Evolutionary conservation across 2,797 vertebrate genomes (phyloP).

Genomic region (Calcarius lapponicus): DNA sequence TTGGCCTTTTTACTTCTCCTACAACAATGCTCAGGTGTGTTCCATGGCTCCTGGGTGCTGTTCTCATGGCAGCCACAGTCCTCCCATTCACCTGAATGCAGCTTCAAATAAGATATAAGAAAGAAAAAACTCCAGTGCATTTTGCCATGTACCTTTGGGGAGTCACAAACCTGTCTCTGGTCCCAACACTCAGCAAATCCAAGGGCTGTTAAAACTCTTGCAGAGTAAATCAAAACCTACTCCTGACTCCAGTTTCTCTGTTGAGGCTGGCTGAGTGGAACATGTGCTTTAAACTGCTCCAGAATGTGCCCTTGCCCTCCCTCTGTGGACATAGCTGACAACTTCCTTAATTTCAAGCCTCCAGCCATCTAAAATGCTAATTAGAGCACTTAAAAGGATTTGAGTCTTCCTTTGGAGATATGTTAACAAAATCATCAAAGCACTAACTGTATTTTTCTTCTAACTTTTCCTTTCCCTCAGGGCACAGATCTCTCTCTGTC

Average conservation of each 20-base stretch:
- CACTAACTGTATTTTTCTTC: neutral
- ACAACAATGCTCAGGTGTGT: rapidly evolving
- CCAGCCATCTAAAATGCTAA: neutral
- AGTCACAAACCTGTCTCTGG: neutral
- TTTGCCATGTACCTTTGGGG: neutral
- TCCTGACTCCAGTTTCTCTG: neutral
- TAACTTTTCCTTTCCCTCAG: constrained; percentile 49
- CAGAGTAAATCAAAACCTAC: neutral
- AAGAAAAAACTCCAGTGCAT: neutral
- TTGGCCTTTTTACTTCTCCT: neutral
- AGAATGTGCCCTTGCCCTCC: neutral
- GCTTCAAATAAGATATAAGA: neutral
- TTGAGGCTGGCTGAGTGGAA: neutral
- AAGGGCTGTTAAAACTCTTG: neutral
- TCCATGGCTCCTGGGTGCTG: neutral
- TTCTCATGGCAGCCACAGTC: neutral
- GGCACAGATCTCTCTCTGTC: constrained; percentile 77
- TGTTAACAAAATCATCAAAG: constrained; percentile 26
- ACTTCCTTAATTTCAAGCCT: neutral
- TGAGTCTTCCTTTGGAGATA: constrained; percentile 10
- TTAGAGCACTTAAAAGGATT: neutral
- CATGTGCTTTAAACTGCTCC: neutral
- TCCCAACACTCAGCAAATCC: neutral
- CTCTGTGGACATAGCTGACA: neutral
- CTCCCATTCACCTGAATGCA: neutral